Evolutionary conservation across 2,888 invertebrate species (phyloP), one percentile per base, ranked within the genome.

Genomic region (Drosophila falleni): DNA sequence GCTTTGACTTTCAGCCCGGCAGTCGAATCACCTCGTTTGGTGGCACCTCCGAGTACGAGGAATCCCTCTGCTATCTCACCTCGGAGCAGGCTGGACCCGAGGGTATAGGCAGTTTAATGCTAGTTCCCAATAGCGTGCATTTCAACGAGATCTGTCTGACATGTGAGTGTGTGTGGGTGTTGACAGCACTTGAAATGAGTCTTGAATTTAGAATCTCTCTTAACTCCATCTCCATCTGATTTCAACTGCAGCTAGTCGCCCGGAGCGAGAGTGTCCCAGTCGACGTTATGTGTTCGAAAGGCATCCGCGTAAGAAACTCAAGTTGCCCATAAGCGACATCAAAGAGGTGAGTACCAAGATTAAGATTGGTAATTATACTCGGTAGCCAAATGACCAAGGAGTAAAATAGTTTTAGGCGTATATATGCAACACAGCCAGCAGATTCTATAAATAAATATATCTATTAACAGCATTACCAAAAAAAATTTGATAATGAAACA

Each of bases 1-100:
- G 97, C 47, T 97, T 98, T 81, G 97, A 98, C 93, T 98, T 97
- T 91, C 97, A 97, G 92, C 97, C 97, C 0, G 98, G 97, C 63
- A 96, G 96, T 78, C 94, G 97, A 41, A 96, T 97, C 76, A 96
- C 97, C 35, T 96, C 96, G 0, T 97, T 96, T 87, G 96, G 96
- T 78, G 96, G 96, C 8, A 95, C 95, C 74, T 95, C 97, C 1
- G 97, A 97, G 89, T 97, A 96, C 90, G 97, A 97, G 89, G 97
- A 97, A 90, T 97, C 97, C 11, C 96, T 96, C 15, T 97, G 97
- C 90, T 97, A 97, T 91, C 92, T 98, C 74, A 97, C 97, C 0
- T 94, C 96, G 37, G 97, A 97, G 91, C 97, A 97, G 86, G 96
- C 97, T 0, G 95, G 96, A 56, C 97, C 97, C 0, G 97, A 98